phyloP scores from a whole-genome alignment of 1,140 invertebrate genomes.

The Tetramorium alpestre region DNA sequence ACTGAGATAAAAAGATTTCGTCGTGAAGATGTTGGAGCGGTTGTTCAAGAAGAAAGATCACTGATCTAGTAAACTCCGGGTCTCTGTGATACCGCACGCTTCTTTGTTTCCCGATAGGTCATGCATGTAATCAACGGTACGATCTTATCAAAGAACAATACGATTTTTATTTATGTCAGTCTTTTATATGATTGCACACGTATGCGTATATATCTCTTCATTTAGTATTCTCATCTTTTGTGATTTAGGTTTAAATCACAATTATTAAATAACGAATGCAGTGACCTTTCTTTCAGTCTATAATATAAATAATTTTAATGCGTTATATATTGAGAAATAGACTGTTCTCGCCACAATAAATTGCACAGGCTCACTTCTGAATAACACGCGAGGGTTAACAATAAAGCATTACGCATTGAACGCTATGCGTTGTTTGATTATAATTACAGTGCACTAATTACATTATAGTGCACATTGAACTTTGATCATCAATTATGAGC shows the following conservation, averaged over 20 bases:
- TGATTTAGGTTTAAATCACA: background rate
- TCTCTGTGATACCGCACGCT: background rate
- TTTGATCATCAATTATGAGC: background rate
- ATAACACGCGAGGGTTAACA: background rate
- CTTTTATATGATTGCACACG: background rate
- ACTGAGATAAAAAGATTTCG: background rate
- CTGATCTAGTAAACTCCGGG: background rate
- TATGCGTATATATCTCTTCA: too few relatives aligned
- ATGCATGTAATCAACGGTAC: background rate
- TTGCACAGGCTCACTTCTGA: background rate
- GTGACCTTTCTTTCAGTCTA: background rate
- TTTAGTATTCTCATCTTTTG: background rate
- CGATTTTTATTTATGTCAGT: background rate
- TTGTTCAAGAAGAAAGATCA: background rate
- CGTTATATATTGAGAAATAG: background rate
- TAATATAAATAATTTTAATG: background rate
- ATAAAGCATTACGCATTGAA: slow-evolving; percentile 12
- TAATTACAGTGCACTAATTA: slow-evolving; percentile 29
- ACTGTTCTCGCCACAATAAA: background rate
- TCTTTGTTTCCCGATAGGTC: background rate
- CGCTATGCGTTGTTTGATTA: background rate
- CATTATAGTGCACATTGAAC: background rate
- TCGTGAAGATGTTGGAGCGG: background rate
- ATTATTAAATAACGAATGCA: background rate
- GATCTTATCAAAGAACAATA: background rate